These are phyloP conservation scores for Unio pictorum DNA, from an alignment of 2,888 invertebrate species.

Conservation along the genomic window DNA sequence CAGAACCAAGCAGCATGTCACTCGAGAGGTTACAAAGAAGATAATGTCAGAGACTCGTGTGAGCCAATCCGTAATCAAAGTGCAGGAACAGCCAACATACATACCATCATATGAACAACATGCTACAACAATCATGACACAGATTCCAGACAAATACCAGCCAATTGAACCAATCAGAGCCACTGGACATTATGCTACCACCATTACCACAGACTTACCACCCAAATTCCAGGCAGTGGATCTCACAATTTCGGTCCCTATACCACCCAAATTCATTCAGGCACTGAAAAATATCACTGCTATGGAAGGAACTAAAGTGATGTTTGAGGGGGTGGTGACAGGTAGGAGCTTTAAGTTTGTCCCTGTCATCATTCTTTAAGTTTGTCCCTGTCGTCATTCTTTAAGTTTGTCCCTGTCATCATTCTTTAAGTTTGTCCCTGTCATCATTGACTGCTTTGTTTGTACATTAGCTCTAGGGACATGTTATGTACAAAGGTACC, in stretches of 20 bases:
- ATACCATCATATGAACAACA: slow-evolving; percentile 50
- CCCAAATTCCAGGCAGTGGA: slow-evolving; percentile 68
- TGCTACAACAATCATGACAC: slow-evolving; percentile 54
- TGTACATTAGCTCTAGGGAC: too few species aligned
- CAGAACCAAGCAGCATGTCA: too few species aligned
- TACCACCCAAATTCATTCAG: slow-evolving; percentile 72
- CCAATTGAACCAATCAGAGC: slow-evolving; percentile 31
- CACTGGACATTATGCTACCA: slow-evolving; percentile 55
- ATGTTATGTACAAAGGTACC: too few species aligned
- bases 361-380: not conserved
- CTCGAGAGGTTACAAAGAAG: not conserved
- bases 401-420: too few species aligned
- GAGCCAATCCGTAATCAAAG: slow-evolving; percentile 45
- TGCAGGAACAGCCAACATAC: slow-evolving; percentile 42
- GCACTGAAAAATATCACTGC: slow-evolving; percentile 90
- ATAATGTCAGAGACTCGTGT: slow-evolving; percentile 58
- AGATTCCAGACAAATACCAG: slow-evolving; percentile 46
- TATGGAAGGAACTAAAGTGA: slow-evolving; percentile 91
- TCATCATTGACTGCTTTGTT: not conserved
- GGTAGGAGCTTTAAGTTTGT: slow-evolving; percentile 71
- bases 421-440: too few species aligned
- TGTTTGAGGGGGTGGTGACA: slow-evolving; percentile 88
- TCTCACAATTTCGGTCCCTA: slow-evolving; percentile 66
- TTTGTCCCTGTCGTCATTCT: too few species aligned
- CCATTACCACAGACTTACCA: slow-evolving; percentile 54